Evolutionary conservation across 2,113 vertebrate species (phyloP).

Genomic region (Nipponia nippon): DNA sequence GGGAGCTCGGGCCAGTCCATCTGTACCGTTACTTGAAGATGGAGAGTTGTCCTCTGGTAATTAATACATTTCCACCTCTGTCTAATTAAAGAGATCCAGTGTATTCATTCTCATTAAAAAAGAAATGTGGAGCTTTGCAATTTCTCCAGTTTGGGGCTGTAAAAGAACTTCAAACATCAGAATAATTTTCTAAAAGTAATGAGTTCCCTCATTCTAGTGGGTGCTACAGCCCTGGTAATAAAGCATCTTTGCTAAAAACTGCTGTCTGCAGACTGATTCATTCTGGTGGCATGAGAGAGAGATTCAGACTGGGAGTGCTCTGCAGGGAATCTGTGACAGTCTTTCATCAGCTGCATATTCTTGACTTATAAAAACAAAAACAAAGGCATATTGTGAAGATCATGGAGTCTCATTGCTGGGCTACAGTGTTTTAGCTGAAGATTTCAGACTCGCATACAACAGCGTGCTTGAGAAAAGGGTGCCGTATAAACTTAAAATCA

Average conservation of each 20-base stretch:
- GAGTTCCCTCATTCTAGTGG: slow-evolving; percentile 10
- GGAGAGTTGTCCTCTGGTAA: background rate
- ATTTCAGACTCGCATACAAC: background rate
- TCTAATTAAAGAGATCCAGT: slow-evolving; percentile 16
- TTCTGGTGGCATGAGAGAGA: slow-evolving; percentile 34
- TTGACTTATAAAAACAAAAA: slow-evolving; percentile 56
- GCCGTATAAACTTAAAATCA: background rate
- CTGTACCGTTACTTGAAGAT: background rate
- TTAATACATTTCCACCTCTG: slow-evolving; percentile 34
- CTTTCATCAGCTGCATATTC: slow-evolving; percentile 56
- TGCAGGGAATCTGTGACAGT: slow-evolving; percentile 43
- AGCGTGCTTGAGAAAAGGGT: background rate
- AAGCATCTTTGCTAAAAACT: slow-evolving; percentile 37
- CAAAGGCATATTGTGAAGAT: slow-evolving; percentile 37
- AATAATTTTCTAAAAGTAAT: slow-evolving; percentile 63
- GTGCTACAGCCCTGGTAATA: slow-evolving; percentile 20
- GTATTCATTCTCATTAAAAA: slow-evolving; percentile 32
- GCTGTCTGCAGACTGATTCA: slow-evolving; percentile 29
- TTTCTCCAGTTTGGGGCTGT: background rate
- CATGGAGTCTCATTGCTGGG: background rate
- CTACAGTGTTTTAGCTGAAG: slow-evolving; percentile 15
- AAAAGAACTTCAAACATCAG: slow-evolving; percentile 36
- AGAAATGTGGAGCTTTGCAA: background rate
- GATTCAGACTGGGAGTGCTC: slow-evolving; percentile 15
- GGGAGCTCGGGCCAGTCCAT: background rate